Base-by-base conservation (phyloP, 2,113 vertebrate genomes). In the Psephotus haematonotus region DNA sequence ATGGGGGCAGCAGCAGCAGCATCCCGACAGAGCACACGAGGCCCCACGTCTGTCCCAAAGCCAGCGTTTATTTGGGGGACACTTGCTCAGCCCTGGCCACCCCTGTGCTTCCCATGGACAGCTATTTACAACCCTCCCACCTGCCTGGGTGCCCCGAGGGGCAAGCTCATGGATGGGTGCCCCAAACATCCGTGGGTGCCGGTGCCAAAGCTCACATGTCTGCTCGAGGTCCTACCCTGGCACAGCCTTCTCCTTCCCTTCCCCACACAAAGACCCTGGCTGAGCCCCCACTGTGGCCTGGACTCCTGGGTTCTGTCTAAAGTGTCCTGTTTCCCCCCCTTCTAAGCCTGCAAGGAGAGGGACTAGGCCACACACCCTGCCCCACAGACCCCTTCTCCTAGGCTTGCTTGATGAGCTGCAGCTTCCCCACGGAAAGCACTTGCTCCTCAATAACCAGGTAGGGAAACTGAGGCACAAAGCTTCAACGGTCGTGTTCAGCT, bases 351-450 rank as follows among this genome's bases (percentile, higher is more conserved):
- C 2, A 2, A 14, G 9, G 20, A 60, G 6, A 19, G 10, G 10
- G 20, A 47, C 0, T 2, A 7, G 46, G 28, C 43, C 0, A 0
- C 1, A 2, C 10, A 35, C 14, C 13, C 24, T 29, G 0, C 11
- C 23, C 41, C 70, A 74, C 16, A 82, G 41, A 9, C 5, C 29
- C 27, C 11, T 67, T 44, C n/a, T 62, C 55, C 50, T 33, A 10
- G 44, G 23, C 11, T 83, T 70, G 55, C 43, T 39, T 44, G n/a
- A 11, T 12, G 13, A 18, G 9, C 62, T 59, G 60, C 52, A 86
- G 55, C 70, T 72, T 80, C 39, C 53, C 25, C 1, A 8, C 1
- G 3, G 68, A 77, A 47, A 77, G 13, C 16, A 5, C 24, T 49
- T 44, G 27, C 39, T 84, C 19, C 69, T 71, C 43, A 43, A 13